A percentile compares a stretch with the other conserved stretches of the same genome.
Conservation (phyloP, 2,888 invertebrate genomes). For the Lamellibrachia satsuma region DNA sequence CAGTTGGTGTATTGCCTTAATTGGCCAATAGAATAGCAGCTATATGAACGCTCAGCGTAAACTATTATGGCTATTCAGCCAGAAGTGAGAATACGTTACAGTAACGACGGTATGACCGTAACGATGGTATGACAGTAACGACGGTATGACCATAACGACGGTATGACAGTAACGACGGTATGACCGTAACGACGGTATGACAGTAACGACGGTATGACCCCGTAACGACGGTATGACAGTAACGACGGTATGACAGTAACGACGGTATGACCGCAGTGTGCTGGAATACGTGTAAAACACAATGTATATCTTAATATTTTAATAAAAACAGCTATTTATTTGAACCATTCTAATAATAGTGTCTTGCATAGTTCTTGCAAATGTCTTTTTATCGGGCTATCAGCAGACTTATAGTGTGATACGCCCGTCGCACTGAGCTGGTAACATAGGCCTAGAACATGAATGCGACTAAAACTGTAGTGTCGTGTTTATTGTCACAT, state of each 20-base stretch:
- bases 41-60: not conserved
- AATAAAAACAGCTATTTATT: not conserved
- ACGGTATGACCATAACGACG: not conserved
- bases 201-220: no score
- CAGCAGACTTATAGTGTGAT: no score
- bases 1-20: not conserved
- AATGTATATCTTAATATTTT: not conserved
- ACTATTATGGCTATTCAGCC: no score
- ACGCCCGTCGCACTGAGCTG: no score
- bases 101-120: no score
- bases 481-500: no score
- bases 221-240: not conserved
- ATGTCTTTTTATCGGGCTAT: not conserved
- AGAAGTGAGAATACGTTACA: no score
- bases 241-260: not conserved
- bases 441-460: no score
- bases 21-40: not conserved
- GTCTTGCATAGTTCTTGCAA: not conserved
- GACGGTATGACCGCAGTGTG: not conserved
- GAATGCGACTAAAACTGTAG: no score
- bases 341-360: not conserved
- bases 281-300: not conserved
- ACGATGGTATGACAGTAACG: no score
- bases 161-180: not conserved
- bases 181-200: not conserved